Evolutionary conservation across 2,888 invertebrate species (phyloP).

Genomic region (Drosophila maculinotata): DNA sequence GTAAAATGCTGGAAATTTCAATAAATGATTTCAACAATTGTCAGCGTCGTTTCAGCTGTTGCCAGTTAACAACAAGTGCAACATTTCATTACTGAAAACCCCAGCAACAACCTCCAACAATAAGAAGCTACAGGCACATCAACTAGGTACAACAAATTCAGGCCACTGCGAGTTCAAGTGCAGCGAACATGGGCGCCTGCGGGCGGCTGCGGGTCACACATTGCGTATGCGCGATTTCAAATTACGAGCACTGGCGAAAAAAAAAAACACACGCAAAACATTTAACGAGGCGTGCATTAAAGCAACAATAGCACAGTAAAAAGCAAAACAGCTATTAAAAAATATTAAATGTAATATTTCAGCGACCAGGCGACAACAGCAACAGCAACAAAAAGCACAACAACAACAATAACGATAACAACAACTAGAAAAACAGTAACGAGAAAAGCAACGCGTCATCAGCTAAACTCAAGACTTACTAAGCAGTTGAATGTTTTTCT

Average conservation of each 20-base stretch:
- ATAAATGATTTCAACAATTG: slow-evolving; percentile 28
- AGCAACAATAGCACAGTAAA: slow-evolving; percentile 39
- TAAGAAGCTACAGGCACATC: slow-evolving; percentile 28
- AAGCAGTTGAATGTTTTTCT: slow-evolving; percentile 41
- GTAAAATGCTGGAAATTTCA: slow-evolving; percentile 50
- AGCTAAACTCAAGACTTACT: slow-evolving; percentile 71
- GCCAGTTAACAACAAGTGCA: slow-evolving; percentile 70
- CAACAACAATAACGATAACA: slow-evolving; percentile 18
- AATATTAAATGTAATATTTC: slow-evolving; percentile 74
- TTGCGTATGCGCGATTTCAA: slow-evolving; percentile 77
- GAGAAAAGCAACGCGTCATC: slow-evolving; percentile 65
- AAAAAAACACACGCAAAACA: slow-evolving; percentile 47
- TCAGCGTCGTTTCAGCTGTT: slow-evolving; percentile 30
- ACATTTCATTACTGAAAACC: slow-evolving; percentile 28
- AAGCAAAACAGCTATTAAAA: slow-evolving; percentile 53
- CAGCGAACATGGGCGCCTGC: slow-evolving; percentile 34
- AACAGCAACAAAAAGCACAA: slow-evolving; percentile 21
- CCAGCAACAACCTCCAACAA: slow-evolving; percentile 29
- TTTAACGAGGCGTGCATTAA: slow-evolving; percentile 79
- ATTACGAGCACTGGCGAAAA: slow-evolving; percentile 23
- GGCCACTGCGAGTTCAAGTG: slow-evolving; percentile 68
- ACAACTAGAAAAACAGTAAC: slow-evolving; percentile 22
- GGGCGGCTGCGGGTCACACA: slow-evolving; percentile 51
- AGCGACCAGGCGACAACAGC: slow-evolving; percentile 34
- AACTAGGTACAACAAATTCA: slow-evolving; percentile 44